phyloP scores from a whole-genome alignment of 2,113 vertebrate species.

The Montifringilla adamsi region DNA sequence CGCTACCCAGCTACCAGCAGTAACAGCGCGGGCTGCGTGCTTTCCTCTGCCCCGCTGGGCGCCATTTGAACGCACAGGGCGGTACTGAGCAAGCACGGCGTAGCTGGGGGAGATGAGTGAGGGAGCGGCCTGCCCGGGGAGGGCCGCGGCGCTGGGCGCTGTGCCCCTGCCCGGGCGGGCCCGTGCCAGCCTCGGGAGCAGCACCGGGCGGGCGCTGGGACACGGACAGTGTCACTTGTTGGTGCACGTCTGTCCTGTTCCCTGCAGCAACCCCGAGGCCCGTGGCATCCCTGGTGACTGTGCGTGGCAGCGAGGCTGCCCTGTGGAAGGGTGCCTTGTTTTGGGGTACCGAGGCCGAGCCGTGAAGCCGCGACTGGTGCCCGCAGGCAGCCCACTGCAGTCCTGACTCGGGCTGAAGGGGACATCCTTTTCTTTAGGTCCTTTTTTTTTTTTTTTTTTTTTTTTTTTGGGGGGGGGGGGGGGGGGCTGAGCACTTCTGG shows the following conservation, averaged over 20 bases:
- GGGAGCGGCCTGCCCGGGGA: background rate
- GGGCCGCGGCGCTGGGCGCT: accelerated
- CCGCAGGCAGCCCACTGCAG: background rate
- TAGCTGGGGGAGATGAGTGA: accelerated
- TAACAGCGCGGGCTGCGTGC: accelerated
- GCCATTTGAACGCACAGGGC: accelerated
- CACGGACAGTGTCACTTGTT: background rate
- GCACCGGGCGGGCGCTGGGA: accelerated
- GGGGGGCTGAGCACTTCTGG: background rate
- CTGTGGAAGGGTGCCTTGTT: accelerated
- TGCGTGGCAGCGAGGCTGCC: background rate
- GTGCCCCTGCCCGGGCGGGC: accelerated
- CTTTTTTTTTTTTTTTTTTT: background rate
- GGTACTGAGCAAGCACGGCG: background rate
- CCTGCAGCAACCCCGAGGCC: background rate
- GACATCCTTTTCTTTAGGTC: background rate
- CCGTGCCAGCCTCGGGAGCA: background rate
- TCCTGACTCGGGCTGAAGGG: background rate
- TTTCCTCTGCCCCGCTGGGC: background rate
- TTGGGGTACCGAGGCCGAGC: background rate
- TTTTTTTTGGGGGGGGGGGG: too few relatives aligned
- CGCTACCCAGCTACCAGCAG: accelerated
- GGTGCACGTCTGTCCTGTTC: accelerated
- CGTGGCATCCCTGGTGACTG: background rate
- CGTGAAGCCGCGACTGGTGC: accelerated